Conservation (phyloP, 2,797 vertebrate genomes). For the Chloroceryle amazona region DNA sequence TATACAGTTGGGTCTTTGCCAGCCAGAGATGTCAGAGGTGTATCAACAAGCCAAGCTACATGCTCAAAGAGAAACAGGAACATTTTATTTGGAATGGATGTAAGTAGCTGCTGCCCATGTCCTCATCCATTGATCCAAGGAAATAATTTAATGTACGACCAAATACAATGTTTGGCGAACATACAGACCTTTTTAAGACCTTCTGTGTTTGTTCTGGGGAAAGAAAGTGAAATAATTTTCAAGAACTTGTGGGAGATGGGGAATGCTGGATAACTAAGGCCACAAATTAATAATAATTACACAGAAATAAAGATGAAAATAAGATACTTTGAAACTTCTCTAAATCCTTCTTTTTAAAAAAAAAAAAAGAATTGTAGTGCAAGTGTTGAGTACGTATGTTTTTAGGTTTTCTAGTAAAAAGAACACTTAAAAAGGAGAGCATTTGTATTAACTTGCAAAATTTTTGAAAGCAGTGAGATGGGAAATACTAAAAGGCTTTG, state of each 20-base stretch:
- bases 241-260: not conserved
- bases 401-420: not conserved
- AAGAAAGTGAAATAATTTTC: not conserved
- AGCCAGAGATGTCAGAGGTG: conserved; percentile 90
- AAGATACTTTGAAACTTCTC: not conserved
- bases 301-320: not conserved
- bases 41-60: conserved; percentile 89
- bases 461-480: not conserved
- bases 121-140: not conserved
- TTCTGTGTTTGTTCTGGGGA: not conserved
- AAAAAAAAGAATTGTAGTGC: not conserved
- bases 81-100: conserved; percentile 94
- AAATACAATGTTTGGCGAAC: not conserved
- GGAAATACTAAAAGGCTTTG: not conserved
- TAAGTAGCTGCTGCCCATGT: conserved; percentile 77
- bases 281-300: not conserved
- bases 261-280: not conserved
- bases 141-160: not conserved
- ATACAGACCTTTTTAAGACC: not conserved
- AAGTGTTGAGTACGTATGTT: not conserved
- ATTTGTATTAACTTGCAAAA: not conserved
- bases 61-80: conserved; percentile 84
- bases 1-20: conserved; percentile 93
- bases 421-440: not conserved
- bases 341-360: not conserved